Conservation (phyloP, 2,888 invertebrate species). For the Heterodera filipjevi region DNA sequence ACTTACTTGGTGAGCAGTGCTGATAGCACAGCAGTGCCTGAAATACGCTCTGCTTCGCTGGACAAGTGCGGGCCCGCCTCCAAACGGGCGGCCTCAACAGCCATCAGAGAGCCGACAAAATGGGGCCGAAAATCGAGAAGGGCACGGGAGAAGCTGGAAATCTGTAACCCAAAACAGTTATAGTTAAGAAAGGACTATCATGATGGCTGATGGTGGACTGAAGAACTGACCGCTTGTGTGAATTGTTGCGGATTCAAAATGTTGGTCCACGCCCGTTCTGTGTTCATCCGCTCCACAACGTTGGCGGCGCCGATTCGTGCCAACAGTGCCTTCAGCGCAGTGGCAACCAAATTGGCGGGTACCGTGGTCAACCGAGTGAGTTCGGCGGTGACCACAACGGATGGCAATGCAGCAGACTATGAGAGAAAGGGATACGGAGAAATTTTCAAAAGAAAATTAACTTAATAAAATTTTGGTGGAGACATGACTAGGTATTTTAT, state of each 20-base stretch:
- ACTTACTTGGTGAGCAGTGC: constrained; percentile 50
- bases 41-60: constrained; percentile 53
- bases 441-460: too few species aligned
- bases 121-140: constrained; percentile 37
- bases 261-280: constrained; percentile 59
- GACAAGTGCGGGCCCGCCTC: constrained; percentile 13
- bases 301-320: constrained; percentile 41
- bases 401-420: background rate
- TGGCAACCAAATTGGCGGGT: constrained; percentile 44
- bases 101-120: constrained; percentile 39
- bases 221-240: constrained; percentile 46
- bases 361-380: constrained; percentile 45
- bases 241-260: constrained; percentile 53
- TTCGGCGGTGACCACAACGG: constrained; percentile 57
- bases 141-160: constrained; percentile 37
- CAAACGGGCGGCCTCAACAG: constrained; percentile 32
- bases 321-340: constrained; percentile 43
- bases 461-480: too few species aligned
- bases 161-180: constrained; percentile 34
- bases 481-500: too few species aligned
- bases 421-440: background rate
- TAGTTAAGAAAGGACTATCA: too few species aligned
- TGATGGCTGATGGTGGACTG: background rate
- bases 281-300: constrained; percentile 61
- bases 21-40: constrained; percentile 53